Conservation (phyloP, 2,113 vertebrate species). For the Spea bombifrons region DNA sequence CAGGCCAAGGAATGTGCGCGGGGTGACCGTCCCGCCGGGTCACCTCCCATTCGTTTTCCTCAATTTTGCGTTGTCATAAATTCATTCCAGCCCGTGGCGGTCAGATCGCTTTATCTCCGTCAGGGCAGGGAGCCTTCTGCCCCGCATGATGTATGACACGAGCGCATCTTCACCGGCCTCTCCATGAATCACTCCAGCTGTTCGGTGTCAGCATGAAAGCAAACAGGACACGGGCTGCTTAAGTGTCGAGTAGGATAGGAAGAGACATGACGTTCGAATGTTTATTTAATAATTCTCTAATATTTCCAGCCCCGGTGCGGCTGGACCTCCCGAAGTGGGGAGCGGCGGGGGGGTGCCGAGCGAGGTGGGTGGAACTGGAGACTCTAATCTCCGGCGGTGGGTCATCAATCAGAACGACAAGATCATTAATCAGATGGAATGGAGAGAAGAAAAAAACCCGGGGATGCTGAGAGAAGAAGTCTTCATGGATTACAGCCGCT, state of each 20-base stretch:
- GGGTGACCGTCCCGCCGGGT: constrained; percentile 75
- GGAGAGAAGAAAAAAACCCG: constrained; percentile 58
- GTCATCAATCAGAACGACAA: constrained; percentile 87
- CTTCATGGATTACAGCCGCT: constrained; percentile 60
- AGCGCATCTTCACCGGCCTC: constrained; percentile 77
- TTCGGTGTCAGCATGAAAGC: constrained; percentile 80
- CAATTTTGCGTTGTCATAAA: constrained; percentile 90
- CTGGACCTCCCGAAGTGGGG: constrained; percentile 57
- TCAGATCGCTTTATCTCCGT: constrained; percentile 77
- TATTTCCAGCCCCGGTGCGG: constrained; percentile 74
- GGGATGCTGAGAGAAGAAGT: constrained; percentile 13
- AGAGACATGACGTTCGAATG: constrained; percentile 83
- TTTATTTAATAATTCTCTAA: constrained; percentile 89
- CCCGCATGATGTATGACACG: constrained; percentile 77
- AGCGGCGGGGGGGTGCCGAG: constrained; percentile 45
- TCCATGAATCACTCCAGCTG: constrained; percentile 89
- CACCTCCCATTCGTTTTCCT: constrained; percentile 84
- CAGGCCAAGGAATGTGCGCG: constrained; percentile 66
- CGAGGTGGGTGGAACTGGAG: constrained; percentile 64
- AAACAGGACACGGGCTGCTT: constrained; percentile 67
- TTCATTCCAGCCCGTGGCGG: constrained; percentile 84
- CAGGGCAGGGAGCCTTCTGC: constrained; percentile 71
- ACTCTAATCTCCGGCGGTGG: constrained; percentile 77
- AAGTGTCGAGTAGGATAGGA: constrained; percentile 72
- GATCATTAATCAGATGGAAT: constrained; percentile 85